Conservation (phyloP, 2,113 vertebrate genomes). For the Pangasianodon gigas region DNA sequence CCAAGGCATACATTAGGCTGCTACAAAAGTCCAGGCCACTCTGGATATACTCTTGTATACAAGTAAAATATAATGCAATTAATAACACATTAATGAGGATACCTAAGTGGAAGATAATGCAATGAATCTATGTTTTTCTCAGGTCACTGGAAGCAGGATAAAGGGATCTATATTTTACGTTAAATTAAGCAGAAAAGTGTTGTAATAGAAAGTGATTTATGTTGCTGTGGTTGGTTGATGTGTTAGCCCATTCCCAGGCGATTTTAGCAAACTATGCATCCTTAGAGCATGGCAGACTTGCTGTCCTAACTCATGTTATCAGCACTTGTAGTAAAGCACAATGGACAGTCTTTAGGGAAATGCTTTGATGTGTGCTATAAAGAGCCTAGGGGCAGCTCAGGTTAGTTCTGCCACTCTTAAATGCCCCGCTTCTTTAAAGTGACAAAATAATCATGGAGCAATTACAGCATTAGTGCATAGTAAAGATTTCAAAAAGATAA, state of each 20-base stretch:
- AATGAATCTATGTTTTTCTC: neutral
- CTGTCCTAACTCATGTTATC: constrained; percentile 15
- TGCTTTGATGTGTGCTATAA: constrained; percentile 65
- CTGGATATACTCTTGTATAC: neutral
- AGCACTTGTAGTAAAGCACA: neutral
- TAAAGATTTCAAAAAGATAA: constrained; percentile 37
- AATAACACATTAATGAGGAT: neutral
- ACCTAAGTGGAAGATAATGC: neutral
- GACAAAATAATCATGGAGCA: constrained; percentile 60
- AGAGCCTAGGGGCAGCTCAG: constrained; percentile 55
- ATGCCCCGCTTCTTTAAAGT: constrained; percentile 66
- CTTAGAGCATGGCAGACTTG: neutral
- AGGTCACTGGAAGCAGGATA: neutral
- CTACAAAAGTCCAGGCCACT: neutral
- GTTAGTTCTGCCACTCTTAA: constrained; percentile 49
- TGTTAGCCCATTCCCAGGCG: constrained; percentile 3
- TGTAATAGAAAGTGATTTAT: constrained; percentile 23
- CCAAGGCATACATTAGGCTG: neutral
- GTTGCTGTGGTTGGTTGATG: constrained; percentile 5
- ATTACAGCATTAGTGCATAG: constrained; percentile 52
- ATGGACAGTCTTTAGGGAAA: constrained; percentile 40
- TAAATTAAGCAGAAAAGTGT: neutral
- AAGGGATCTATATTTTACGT: neutral
- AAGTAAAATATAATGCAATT: neutral
- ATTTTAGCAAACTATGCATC: constrained; percentile 10